These are phyloP conservation scores for Drosophila paranaensis DNA, from an alignment of 2,888 invertebrate species.

Conservation along the genomic window DNA sequence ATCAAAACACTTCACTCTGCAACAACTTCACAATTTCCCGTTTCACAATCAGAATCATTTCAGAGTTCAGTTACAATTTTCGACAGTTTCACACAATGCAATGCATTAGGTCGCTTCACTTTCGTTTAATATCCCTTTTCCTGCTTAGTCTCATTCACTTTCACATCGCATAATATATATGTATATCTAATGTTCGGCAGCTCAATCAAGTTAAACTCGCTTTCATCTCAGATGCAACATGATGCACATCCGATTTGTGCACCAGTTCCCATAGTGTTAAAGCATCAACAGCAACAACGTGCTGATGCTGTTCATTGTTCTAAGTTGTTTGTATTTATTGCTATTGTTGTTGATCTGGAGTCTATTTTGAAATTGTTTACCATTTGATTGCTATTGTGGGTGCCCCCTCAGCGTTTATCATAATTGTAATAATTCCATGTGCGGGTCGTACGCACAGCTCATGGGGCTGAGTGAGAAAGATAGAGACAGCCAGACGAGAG, in stretches of 20 bases:
- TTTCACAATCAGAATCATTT: not conserved
- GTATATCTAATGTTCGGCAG: slow-evolving; percentile 4
- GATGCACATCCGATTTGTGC: slow-evolving; percentile 47
- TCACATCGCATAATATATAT: slow-evolving; percentile 19
- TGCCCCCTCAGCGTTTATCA: slow-evolving; percentile 62
- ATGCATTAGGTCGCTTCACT: slow-evolving; percentile 10
- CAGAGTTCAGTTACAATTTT: not conserved
- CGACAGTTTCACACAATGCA: not conserved
- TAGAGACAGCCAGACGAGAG: not conserved
- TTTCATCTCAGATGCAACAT: slow-evolving; percentile 49
- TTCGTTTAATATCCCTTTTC: slow-evolving; percentile 33
- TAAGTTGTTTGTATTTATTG: slow-evolving; percentile 20
- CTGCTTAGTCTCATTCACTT: slow-evolving; percentile 39
- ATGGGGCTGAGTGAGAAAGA: not conserved
- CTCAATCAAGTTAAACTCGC: slow-evolving; percentile 31
- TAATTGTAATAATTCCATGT: slow-evolving; percentile 76
- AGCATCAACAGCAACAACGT: not conserved
- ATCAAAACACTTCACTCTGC: not conserved
- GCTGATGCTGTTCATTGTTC: slow-evolving; percentile 17
- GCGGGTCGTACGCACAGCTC: slow-evolving; percentile 14
- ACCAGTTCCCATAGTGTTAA: slow-evolving; percentile 50
- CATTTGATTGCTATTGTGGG: slow-evolving; percentile 56
- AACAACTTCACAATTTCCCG: not conserved
- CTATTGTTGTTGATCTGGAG: slow-evolving; percentile 17
- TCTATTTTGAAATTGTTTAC: slow-evolving; percentile 49